Conservation (phyloP, 2,113 vertebrate species). For the Aleadryas rufinucha region DNA sequence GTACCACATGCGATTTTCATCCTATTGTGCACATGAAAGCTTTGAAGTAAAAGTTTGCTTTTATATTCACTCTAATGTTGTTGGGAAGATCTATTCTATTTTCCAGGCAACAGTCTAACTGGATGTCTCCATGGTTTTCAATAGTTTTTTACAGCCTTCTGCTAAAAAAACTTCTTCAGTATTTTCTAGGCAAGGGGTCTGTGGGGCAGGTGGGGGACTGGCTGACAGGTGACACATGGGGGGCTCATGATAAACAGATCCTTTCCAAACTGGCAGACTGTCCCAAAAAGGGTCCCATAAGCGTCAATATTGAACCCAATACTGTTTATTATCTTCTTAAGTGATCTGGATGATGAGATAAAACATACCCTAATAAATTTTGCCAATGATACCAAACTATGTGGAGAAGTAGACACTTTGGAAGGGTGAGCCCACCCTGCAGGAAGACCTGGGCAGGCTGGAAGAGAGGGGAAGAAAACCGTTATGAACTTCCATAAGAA, state of each 20-base stretch:
- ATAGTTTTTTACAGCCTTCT: neutral
- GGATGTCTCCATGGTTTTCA: neutral
- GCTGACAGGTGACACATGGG: neutral
- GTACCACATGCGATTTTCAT: fast-evolving
- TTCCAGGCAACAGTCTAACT: neutral
- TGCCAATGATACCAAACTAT: neutral
- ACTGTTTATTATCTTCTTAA: too few relatives aligned
- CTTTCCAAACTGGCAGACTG: neutral
- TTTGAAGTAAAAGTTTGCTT: neutral
- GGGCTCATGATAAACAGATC: neutral
- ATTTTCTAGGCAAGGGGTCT: neutral
- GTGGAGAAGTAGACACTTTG: neutral
- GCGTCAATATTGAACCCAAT: neutral
- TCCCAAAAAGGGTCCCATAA: neutral
- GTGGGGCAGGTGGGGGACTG: too few relatives aligned
- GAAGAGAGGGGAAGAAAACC: fast-evolving
- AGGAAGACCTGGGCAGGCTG: neutral
- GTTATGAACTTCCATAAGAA: neutral
- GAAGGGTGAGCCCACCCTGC: neutral
- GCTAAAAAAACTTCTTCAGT: neutral
- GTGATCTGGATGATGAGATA: neutral
- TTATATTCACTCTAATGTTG: neutral
- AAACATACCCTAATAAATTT: neutral
- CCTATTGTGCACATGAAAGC: neutral
- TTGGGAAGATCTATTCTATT: neutral